phyloP scores from a whole-genome alignment of 2,797 vertebrate genomes.

The Clamator glandarius region DNA sequence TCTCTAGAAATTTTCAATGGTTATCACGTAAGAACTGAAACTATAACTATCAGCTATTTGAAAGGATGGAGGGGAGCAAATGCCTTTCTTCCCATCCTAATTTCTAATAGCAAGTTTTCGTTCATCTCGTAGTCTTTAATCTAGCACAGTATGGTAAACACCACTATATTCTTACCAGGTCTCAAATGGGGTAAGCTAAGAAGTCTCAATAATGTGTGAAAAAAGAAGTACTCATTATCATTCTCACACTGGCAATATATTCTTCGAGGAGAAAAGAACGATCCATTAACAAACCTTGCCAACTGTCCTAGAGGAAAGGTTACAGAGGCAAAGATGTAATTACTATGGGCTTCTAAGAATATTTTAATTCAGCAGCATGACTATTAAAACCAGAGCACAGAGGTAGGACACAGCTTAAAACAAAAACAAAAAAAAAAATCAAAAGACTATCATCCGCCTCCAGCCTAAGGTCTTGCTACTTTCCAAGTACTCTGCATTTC shows the following conservation, averaged over 20 bases:
- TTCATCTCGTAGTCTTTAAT: not conserved
- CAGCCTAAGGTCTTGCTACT: not conserved
- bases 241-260: not conserved
- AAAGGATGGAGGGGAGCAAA: not conserved
- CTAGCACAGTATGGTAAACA: not conserved
- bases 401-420: not conserved
- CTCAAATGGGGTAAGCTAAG: not conserved
- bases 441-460: not conserved
- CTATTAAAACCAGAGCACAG: not conserved
- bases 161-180: not conserved
- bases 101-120: accelerated
- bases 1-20: not conserved
- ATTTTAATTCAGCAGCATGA: conserved; percentile 2
- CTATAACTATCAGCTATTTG: not conserved
- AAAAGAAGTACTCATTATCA: not conserved
- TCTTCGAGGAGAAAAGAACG: not conserved
- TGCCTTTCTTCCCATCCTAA: not conserved
- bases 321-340: not conserved
- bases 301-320: not conserved
- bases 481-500: conserved; percentile 4
- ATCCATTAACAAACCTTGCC: not conserved
- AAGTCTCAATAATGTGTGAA: not conserved
- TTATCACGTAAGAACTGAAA: not conserved
- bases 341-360: not conserved
- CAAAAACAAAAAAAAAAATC: not conserved